Percentiles rank a stretch among this genome's conserved stretches.
phyloP scores from a whole-genome alignment of 2,888 invertebrate species.

The Fabriciana adippe region DNA sequence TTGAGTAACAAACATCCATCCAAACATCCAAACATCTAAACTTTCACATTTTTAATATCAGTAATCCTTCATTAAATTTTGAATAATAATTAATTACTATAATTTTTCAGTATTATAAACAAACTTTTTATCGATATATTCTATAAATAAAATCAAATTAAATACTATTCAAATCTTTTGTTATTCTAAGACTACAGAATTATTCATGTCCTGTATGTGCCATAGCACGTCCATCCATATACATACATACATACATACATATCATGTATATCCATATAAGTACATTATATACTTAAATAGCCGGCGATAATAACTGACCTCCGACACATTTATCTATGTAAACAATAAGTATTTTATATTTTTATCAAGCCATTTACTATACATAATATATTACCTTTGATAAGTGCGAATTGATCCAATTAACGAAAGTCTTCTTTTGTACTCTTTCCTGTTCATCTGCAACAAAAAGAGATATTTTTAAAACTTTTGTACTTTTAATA shows the following conservation, averaged over 20 bases:
- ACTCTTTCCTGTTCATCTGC: slow-evolving; percentile 99
- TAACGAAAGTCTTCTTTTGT: slow-evolving; percentile 99
- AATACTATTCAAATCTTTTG: neutral
- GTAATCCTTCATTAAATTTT: too few relatives aligned
- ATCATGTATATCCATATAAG: too few relatives aligned
- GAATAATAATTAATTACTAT: too few relatives aligned
- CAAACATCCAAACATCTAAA: too few relatives aligned
- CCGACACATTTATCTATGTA: neutral
- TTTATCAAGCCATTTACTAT: neutral
- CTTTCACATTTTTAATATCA: too few relatives aligned
- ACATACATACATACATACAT: too few relatives aligned
- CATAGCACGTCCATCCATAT: too few relatives aligned
- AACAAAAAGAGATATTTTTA: slow-evolving; percentile 70
- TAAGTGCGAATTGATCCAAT: slow-evolving; percentile 99
- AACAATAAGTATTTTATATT: slow-evolving; percentile 2
- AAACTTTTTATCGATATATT: neutral
- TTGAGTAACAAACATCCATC: too few relatives aligned
- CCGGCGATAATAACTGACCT: slow-evolving; percentile 10
- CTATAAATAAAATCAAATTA: neutral
- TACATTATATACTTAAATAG: neutral
- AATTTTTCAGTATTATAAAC: too few relatives aligned
- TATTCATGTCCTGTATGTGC: neutral
- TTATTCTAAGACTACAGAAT: neutral
- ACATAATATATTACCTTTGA: slow-evolving; percentile 87
- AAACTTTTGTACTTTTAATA: neutral